phyloP scores from a whole-genome alignment of 1,140 invertebrate genomes.

The Epicauta chinensis region DNA sequence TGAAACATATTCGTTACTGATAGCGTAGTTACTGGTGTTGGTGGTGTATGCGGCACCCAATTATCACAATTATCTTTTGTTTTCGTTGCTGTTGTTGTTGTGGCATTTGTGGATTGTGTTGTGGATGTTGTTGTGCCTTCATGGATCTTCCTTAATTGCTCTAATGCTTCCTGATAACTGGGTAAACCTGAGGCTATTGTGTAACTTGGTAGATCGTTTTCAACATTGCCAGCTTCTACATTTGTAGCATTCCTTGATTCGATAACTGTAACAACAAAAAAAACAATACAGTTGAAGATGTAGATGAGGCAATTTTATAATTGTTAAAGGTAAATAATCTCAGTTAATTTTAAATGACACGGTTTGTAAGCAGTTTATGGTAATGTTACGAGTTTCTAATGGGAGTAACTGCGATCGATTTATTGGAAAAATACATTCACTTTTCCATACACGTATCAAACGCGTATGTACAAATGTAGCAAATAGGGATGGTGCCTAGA shows the following conservation, averaged over 20 bases:
- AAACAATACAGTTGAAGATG: too few species aligned
- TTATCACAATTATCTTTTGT: neutral
- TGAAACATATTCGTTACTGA: constrained; percentile 38
- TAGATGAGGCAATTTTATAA: too few species aligned
- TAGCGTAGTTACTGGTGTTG: constrained; percentile 29
- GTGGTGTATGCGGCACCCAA: constrained; percentile 24
- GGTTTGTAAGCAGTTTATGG: too few species aligned
- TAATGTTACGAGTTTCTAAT: too few species aligned
- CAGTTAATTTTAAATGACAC: too few species aligned
- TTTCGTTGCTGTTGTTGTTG: constrained; percentile 2
- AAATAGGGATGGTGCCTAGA: too few species aligned
- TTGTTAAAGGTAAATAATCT: too few species aligned
- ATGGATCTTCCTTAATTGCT: constrained; percentile 46
- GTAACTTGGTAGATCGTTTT: constrained; percentile 53
- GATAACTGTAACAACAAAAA: constrained; percentile 36
- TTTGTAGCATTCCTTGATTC: constrained; percentile 31
- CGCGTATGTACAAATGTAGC: too few species aligned
- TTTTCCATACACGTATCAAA: too few species aligned
- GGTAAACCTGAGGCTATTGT: constrained; percentile 56
- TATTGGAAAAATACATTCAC: too few species aligned
- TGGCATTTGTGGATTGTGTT: too few species aligned
- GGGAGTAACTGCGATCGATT: too few species aligned
- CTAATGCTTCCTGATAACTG: constrained; percentile 54
- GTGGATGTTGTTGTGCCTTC: constrained; percentile 19
- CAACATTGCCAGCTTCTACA: constrained; percentile 30